Base-by-base conservation (phyloP, 2,797 vertebrate species). In the Cuculus canorus region DNA sequence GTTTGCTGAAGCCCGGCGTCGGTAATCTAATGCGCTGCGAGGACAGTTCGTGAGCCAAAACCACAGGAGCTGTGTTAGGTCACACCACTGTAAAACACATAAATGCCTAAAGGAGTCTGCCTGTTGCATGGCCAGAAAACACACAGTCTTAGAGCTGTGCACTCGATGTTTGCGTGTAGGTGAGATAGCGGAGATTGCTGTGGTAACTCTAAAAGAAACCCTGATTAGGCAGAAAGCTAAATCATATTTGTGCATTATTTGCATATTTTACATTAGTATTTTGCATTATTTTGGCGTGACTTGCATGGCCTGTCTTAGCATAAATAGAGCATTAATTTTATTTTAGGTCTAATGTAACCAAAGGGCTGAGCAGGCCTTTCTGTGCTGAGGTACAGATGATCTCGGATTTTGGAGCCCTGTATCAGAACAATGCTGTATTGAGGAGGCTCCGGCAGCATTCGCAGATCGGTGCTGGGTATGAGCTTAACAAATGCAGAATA, bases 351-450 rank as follows among this genome's bases (percentile, higher is more conserved):
- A 39, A 37, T 0, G 0, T 82, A 35, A 24, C 41, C 41, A 66
- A 33, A 45, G 79, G 43, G 9, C 2, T 4, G 13, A 63, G n/a
- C 35, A 25, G 15, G 47, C 24, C 16, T 53, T 69, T 61, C 14
- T 69, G 12, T 87, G 85, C 60, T 57, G 37, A 47, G 47, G 5
- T 35, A 18, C 66, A 41, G 86, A 87, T 54, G 53, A 82, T 79
- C 82, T n/a, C 56, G 50, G 50, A 16, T 30, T 28, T 80, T 71
- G 61, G 86, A 92, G 76, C 69, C 37, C 53, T 92, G 76, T 14
- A 37, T 68, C 53, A 16, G 37, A 75, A 97, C 94, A 97, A 94
- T 78, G 73, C 85, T 88, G 69, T 43, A 96, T 95, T 91, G 50
- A 92, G 78, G 75, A 88, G 66, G 28, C 82, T 88, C 68, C 63